Evolutionary conservation across 2,888 invertebrate genomes (phyloP).

Genomic region (Eulithis prunata): DNA sequence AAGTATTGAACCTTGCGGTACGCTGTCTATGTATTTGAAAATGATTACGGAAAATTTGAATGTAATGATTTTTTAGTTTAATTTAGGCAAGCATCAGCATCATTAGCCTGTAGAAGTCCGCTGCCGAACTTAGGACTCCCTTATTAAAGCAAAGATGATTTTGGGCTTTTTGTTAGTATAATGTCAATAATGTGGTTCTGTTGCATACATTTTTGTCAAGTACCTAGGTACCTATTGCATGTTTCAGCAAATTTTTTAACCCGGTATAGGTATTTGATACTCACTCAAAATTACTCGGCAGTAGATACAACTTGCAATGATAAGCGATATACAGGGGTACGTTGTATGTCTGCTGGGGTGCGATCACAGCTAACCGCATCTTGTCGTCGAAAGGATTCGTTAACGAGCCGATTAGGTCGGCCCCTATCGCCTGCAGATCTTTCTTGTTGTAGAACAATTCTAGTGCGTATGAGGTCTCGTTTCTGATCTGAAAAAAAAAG

Average conservation of each 20-base stretch:
- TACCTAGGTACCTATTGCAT: too few species aligned
- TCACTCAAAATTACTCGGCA: constrained; percentile 90
- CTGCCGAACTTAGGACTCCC: too few species aligned
- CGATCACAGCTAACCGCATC: constrained; percentile 88
- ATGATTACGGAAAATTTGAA: too few species aligned
- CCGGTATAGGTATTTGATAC: constrained; percentile 52
- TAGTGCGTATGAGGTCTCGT: constrained; percentile 90
- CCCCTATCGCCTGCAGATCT: constrained; percentile 86
- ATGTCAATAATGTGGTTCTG: too few species aligned
- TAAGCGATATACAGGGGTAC: constrained; percentile 92
- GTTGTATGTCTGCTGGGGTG: constrained; percentile 89
- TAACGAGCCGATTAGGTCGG: constrained; percentile 86
- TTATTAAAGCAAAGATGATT: too few species aligned
- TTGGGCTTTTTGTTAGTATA: too few species aligned
- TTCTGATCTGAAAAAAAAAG: constrained; percentile 83
- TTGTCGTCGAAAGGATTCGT: constrained; percentile 91
- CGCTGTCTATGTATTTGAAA: not conserved
- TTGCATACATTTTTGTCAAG: not conserved
- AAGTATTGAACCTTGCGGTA: constrained; percentile 24
- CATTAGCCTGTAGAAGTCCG: too few species aligned
- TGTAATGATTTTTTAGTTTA: too few species aligned
- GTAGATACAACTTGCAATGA: constrained; percentile 90
- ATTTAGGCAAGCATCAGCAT: too few species aligned
- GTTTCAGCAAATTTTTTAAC: too few species aligned
- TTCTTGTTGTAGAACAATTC: constrained; percentile 90